Conservation (phyloP, 2,113 vertebrate genomes). For the Pholis gunnellus region DNA sequence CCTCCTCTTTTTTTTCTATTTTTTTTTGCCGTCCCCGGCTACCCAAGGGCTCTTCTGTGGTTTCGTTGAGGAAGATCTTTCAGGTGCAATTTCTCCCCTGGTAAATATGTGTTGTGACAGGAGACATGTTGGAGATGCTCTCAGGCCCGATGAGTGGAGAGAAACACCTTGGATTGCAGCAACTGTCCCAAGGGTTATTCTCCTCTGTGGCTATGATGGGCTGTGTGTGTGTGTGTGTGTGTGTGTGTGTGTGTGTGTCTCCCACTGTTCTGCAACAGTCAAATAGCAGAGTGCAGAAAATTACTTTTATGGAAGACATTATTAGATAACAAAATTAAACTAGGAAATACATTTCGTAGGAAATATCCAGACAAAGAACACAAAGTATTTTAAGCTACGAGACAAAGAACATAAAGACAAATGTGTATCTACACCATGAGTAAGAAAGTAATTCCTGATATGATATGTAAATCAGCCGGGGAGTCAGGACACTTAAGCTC, state of each 20-base stretch:
- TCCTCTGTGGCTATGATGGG: not conserved
- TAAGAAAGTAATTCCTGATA: not conserved
- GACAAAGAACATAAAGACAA: not conserved
- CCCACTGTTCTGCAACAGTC: not conserved
- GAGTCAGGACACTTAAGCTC: not conserved
- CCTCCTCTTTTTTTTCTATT: slow-evolving; percentile 53
- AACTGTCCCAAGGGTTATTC: slow-evolving; percentile 25
- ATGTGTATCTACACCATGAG: not conserved
- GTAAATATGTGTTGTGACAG: slow-evolving; percentile 71
- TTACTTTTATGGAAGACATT: slow-evolving; percentile 18
- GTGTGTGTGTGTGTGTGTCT: slow-evolving; percentile 5
- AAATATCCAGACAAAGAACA: not conserved
- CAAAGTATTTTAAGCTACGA: not conserved
- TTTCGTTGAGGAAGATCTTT: slow-evolving; percentile 56
- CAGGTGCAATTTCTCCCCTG: slow-evolving; percentile 62
- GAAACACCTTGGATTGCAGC: slow-evolving; percentile 36
- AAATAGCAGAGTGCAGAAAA: slow-evolving; percentile 20
- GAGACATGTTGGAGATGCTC: slow-evolving; percentile 53
- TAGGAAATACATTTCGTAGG: not conserved
- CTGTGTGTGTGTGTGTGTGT: slow-evolving; percentile 8
- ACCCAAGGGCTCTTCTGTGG: slow-evolving; percentile 47
- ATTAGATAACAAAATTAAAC: not conserved
- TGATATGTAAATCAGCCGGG: not conserved
- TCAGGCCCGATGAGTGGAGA: slow-evolving; percentile 14
- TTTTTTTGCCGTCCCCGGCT: slow-evolving; percentile 58